Base-by-base conservation (phyloP, 2,888 invertebrate species). In the Sinhomidia bicolor region DNA sequence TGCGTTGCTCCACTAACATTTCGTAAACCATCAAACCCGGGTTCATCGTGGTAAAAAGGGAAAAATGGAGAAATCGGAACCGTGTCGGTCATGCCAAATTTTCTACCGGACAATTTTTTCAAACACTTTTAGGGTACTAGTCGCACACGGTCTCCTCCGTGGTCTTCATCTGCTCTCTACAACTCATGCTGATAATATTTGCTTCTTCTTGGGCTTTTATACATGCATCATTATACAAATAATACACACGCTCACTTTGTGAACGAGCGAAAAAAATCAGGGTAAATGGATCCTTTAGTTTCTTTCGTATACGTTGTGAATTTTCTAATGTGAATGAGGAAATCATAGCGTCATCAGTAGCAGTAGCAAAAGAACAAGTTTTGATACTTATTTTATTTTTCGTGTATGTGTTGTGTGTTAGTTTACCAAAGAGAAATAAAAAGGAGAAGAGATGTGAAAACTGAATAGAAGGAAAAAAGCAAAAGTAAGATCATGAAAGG, bases 41-140 rank as follows among this genome's bases (percentile, higher is more conserved):
- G 80, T 81, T 80, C 36, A 82, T 54, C 68, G 68, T 83, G 78
- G 76, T 78, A 85, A 78, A 88, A 89, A 84, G 89, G 76, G 68
- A 87, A 83, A 86, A 89, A 88, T 89, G 89, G 57, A 85, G 87
- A 89, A 90, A 90, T 89, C 81, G 89, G 88, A 87, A 91, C 90
- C 91, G 91, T 91, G 90, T 89, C 91, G 90, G 91, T 91, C 91
- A 91, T 91, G 91, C 88, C 79, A 79, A 91, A 90, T 90, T 91
- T 90, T 90, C 89, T 90, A 90, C 91, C 90, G 89, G 90, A 90
- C 90, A 90, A 90, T 85, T 88, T 88, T 87, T 87, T 84, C 76
- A 36, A 85, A 82, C 41, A 47, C 32, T 85, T 84, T 90, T 84
- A 26, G 85, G 85, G 89, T 84, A 85, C 88, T 88, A 88, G 17